Conservation (phyloP, 2,113 vertebrate genomes). For the Stomatorhinus ivindoensis region DNA sequence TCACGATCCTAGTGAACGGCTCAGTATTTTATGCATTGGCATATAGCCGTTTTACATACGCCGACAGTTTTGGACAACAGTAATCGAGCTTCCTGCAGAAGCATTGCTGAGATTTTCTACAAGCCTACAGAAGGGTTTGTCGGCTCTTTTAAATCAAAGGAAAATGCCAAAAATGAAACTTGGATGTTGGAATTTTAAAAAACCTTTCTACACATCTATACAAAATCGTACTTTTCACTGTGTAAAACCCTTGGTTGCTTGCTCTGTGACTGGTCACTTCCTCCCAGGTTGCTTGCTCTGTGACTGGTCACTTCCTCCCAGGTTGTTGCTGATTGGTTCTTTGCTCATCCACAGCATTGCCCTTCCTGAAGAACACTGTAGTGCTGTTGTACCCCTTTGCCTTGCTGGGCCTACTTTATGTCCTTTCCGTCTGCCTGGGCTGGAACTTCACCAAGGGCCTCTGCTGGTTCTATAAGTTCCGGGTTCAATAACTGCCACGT, state of each 20-base stretch:
- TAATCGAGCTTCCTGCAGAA: not conserved
- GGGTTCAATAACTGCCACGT: constrained; percentile 67
- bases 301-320: not conserved
- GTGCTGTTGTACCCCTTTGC: constrained; percentile 89
- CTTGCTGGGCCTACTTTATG: constrained; percentile 75
- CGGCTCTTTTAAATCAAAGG: not conserved
- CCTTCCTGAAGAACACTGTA: constrained; percentile 90
- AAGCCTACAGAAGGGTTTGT: not conserved
- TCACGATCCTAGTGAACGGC: not conserved
- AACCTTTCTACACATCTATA: not conserved
- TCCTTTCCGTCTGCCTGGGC: constrained; percentile 80
- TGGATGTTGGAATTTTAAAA: not conserved
- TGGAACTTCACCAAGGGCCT: constrained; percentile 92
- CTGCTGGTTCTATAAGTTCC: constrained; percentile 87
- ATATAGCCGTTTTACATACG: not conserved
- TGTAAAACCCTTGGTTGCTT: not conserved
- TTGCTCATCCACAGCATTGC: constrained; percentile 67
- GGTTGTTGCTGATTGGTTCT: constrained; percentile 5
- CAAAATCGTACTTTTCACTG: not conserved
- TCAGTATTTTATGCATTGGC: not conserved
- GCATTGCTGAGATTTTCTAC: not conserved
- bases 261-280: not conserved
- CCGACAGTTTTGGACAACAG: not conserved
- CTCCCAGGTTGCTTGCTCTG: not conserved
- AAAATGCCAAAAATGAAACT: not conserved